Base-by-base conservation (phyloP, 2,888 invertebrate genomes). In the Macroteleia sp. region DNA sequence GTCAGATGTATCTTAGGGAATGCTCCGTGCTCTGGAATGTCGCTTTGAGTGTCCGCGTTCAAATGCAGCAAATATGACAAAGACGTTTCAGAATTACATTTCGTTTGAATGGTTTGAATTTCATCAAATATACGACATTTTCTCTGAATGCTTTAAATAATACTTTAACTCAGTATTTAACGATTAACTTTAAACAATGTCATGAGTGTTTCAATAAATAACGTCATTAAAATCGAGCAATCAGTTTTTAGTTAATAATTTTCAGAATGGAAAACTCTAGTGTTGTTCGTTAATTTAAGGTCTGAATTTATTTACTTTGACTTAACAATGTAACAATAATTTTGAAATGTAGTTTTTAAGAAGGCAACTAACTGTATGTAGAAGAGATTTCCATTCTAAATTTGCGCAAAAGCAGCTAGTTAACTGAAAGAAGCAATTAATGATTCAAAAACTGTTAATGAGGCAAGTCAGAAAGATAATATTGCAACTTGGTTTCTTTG, bases 401-500 rank as follows among this genome's bases (percentile, higher is more conserved):
- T 41, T 69, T 41, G 32, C 25, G 34, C 32, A 59, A 52, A 52
- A 70, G 54, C 54, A 30, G 70, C 70, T 71, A 70, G 57, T 50
- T 66, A 44, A 74, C 44, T 30, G 52, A 73, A 28, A n/a, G n/a
- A 19, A 50, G 25, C 50, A 57, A 74, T 25, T 12, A n/a, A n/a
- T n/a, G n/a, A n/a, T n/a, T n/a, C n/a, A 39, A 54, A 19, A 22
- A 28, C 20, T 9, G 14, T 8, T 8, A n/a, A 16, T 9, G 48
- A 25, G 17, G 17, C 12, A 20, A 39, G n/a, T 34, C 66, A 79
- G 82, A 79, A 83, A 85, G 83, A 85, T 82, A 87, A 86, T 87
- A 83, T 83, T 87, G 86, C 88, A 89, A 90, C 87, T 87, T 87
- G 85, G 84, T 87, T 85, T 41, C 67, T 86, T 85, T 83, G 81